phyloP scores from a whole-genome alignment of 2,797 vertebrate genomes.

The Xenentodon cancila region DNA sequence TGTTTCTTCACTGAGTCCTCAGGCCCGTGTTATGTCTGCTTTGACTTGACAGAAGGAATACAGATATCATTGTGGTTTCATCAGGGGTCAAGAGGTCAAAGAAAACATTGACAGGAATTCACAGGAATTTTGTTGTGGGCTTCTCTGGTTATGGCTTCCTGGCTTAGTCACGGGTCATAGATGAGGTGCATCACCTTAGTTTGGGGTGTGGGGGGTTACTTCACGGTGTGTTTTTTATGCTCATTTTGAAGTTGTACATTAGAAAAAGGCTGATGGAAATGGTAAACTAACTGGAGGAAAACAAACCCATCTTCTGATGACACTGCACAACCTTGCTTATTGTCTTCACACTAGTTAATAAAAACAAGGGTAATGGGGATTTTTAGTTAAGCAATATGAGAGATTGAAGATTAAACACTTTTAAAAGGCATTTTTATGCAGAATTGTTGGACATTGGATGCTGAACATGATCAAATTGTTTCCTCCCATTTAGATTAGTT shows the following conservation, averaged over 20 bases:
- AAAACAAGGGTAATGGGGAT: too few relatives aligned
- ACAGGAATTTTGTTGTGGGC: conserved; percentile 27
- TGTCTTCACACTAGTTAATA: too few relatives aligned
- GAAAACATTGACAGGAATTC: conserved; percentile 27
- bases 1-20: conserved; percentile 49
- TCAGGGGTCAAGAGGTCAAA: conserved; percentile 36
- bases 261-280: background rate
- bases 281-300: background rate
- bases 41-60: conserved; percentile 22
- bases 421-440: too few relatives aligned
- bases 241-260: background rate
- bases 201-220: background rate
- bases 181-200: background rate
- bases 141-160: conserved; percentile 37
- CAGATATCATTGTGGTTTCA: conserved; percentile 41
- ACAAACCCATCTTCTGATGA: too few relatives aligned
- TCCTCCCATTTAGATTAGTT: conserved; percentile 7
- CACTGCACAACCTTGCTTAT: too few relatives aligned
- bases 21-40: conserved; percentile 31
- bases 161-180: conserved; percentile 39
- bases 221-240: background rate
- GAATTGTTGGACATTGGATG: too few relatives aligned
- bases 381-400: too few relatives aligned
- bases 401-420: too few relatives aligned
- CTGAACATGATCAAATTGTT: too few relatives aligned